phyloP scores from a whole-genome alignment of 2,113 vertebrate genomes.

The Grammomys surdaster region DNA sequence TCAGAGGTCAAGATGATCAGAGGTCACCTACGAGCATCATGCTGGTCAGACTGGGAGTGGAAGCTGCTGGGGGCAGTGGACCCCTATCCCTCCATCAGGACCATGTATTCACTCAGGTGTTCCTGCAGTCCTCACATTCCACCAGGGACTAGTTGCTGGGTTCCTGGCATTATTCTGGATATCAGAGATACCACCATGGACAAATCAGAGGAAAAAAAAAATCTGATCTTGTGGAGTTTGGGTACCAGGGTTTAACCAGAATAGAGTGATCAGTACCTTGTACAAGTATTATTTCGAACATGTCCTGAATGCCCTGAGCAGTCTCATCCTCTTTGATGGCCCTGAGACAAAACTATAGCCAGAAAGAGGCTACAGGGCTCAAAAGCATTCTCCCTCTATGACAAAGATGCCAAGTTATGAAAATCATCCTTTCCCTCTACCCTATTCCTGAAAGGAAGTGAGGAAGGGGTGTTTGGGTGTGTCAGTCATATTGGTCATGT shows the following conservation, averaged over 20 bases:
- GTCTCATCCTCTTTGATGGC: background rate
- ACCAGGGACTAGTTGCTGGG: background rate
- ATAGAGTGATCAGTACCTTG: background rate
- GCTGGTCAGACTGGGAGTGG: background rate
- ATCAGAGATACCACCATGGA: background rate
- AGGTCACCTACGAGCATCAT: background rate
- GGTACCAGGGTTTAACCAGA: background rate
- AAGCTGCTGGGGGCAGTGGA: background rate
- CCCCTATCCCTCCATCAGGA: background rate
- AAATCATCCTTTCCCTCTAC: background rate
- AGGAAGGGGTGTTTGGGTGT: background rate
- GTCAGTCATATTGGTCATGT: background rate
- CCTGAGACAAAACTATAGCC: background rate
- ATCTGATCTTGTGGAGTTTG: background rate
- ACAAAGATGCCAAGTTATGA: conserved; percentile 15
- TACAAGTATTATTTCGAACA: background rate
- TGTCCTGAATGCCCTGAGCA: background rate
- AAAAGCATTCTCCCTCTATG: background rate
- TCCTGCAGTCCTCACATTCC: background rate
- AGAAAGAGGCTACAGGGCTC: background rate
- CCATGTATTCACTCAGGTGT: background rate
- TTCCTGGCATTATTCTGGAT: background rate
- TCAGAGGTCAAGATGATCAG: conserved; percentile 21
- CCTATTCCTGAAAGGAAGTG: background rate
- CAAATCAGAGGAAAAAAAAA: background rate